A percentile compares a stretch with the other conserved stretches of the same genome.
Evolutionary conservation across 2,888 invertebrate genomes (phyloP).

Genomic region (Cenopis cana): DNA sequence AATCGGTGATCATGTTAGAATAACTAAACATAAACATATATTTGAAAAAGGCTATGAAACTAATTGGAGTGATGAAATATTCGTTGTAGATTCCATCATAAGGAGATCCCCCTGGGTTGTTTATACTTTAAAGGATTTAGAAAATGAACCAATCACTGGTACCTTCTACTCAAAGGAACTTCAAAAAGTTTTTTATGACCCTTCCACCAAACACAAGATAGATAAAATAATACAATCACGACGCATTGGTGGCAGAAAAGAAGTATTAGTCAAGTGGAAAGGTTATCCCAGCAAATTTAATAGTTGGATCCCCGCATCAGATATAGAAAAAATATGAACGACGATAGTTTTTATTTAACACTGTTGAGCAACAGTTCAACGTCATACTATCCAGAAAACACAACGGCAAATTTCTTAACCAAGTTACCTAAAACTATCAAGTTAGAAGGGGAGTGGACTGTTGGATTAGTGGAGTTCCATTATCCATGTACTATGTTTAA

Average conservation of each 20-base stretch:
- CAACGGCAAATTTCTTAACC: slow-evolving; percentile 46
- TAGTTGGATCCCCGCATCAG: slow-evolving; percentile 47
- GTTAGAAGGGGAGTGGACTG: slow-evolving; percentile 47
- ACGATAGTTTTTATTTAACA: slow-evolving; percentile 50
- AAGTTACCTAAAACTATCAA: slow-evolving; percentile 48
- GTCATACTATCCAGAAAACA: slow-evolving; percentile 50
- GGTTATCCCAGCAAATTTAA: slow-evolving; percentile 54
- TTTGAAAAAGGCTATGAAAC: slow-evolving; percentile 54
- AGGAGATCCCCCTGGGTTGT: slow-evolving; percentile 46
- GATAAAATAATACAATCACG: slow-evolving; percentile 49
- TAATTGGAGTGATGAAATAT: slow-evolving; percentile 55
- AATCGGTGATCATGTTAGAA: slow-evolving; percentile 48
- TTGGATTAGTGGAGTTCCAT: slow-evolving; percentile 45
- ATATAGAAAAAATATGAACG: slow-evolving; percentile 47
- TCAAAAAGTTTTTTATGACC: slow-evolving; percentile 49
- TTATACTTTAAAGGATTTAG: slow-evolving; percentile 49
- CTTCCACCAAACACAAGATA: slow-evolving; percentile 47
- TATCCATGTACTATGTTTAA: slow-evolving; percentile 47
- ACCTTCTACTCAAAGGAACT: slow-evolving; percentile 52
- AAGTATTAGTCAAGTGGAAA: slow-evolving; percentile 53
- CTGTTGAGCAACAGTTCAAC: slow-evolving; percentile 46
- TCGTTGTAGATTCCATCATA: slow-evolving; percentile 45
- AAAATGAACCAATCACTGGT: slow-evolving; percentile 47
- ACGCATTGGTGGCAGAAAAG: slow-evolving; percentile 49
- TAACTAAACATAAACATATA: slow-evolving; percentile 52